Evolutionary conservation across 2,888 invertebrate species (phyloP).

Genomic region (Calameuta idolon): DNA sequence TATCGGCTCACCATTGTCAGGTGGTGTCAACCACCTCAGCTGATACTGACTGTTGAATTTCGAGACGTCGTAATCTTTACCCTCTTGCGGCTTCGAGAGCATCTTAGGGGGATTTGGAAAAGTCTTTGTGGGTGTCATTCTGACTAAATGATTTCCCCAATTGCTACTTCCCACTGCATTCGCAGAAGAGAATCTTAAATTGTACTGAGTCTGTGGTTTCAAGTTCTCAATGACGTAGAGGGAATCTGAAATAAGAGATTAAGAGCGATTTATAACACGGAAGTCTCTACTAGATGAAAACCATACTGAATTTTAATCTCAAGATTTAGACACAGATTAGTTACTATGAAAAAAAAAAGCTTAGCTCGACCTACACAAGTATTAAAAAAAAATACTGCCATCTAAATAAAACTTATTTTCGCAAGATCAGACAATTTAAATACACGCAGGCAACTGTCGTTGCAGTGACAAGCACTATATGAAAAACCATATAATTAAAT

Average conservation of each 20-base stretch:
- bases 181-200: conserved; percentile 86
- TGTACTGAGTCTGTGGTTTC: conserved; percentile 81
- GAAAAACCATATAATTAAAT: conserved; percentile 3
- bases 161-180: conserved; percentile 86
- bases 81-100: conserved; percentile 65
- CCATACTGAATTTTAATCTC: too few species aligned
- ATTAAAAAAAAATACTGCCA: not conserved
- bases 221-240: conserved; percentile 85
- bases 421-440: not conserved
- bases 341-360: not conserved
- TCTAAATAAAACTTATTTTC: not conserved
- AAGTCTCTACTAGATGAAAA: too few species aligned
- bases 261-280: not conserved
- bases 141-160: conserved; percentile 76
- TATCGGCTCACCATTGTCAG: conserved; percentile 91
- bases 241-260: conserved; percentile 68
- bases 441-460: not conserved
- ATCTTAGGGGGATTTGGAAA: conserved; percentile 81
- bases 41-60: conserved; percentile 84
- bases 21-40: conserved; percentile 85
- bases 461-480: too few species aligned
- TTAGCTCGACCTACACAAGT: not conserved
- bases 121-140: conserved; percentile 81
- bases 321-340: not conserved
- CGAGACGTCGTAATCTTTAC: conserved; percentile 67